Conservation (phyloP, 2,888 invertebrate genomes). For the Noctua janthe region DNA sequence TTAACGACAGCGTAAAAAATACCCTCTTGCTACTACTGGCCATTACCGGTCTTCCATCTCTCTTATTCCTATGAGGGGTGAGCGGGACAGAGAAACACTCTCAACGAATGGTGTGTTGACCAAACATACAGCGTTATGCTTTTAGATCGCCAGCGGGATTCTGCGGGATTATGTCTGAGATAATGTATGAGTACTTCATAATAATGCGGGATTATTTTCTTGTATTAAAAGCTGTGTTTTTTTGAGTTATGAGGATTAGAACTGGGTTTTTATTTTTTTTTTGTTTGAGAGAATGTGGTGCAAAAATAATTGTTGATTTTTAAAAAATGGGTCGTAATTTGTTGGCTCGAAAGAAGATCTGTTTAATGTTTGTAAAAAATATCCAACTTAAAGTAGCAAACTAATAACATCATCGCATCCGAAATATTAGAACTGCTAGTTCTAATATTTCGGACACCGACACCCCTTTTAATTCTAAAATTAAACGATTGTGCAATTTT, state of each 20-base stretch:
- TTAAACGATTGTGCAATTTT: not conserved
- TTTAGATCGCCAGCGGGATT: conserved; percentile 75
- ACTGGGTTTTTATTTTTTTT: not conserved
- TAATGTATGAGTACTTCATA: conserved; percentile 51
- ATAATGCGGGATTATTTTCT: conserved; percentile 58
- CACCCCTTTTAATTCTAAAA: not conserved
- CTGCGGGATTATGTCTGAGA: conserved; percentile 68
- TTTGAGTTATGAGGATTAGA: conserved; percentile 49
- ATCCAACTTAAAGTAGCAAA: not conserved
- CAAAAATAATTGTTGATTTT: not conserved
- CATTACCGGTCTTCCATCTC: conserved; percentile 48
- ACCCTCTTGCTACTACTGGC: conserved; percentile 53
- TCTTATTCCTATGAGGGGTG: not conserved
- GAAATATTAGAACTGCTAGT: too few species aligned
- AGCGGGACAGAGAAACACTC: conserved; percentile 54
- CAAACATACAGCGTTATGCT: conserved; percentile 80
- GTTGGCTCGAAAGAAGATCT: too few species aligned
- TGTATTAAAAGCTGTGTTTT: conserved; percentile 53
- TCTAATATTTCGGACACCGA: not conserved
- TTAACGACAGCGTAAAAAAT: conserved; percentile 72
- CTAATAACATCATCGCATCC: not conserved
- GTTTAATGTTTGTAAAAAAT: not conserved
- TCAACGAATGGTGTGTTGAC: conserved; percentile 71
- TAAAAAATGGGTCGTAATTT: not conserved
- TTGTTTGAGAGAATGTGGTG: not conserved